Percentiles rank a stretch among this genome's conserved stretches.
Evolutionary conservation across 2,797 vertebrate species (phyloP).

Genomic region (Carapus acus): DNA sequence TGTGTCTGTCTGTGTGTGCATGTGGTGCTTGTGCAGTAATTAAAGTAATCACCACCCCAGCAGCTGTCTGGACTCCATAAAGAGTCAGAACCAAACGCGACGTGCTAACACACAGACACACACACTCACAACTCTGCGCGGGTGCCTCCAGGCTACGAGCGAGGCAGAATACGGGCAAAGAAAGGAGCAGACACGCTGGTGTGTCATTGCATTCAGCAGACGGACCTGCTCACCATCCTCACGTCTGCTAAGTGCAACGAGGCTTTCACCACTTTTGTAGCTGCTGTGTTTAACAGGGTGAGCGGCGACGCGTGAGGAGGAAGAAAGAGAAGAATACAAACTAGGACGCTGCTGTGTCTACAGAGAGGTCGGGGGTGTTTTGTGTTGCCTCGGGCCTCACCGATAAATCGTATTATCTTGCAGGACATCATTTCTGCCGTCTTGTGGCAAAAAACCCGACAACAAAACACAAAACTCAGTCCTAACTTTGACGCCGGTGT

Average conservation of each 20-base stretch:
- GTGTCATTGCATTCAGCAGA: slow-evolving; percentile 38
- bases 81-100: slow-evolving; percentile 5
- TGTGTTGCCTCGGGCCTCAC: background rate
- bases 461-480: background rate
- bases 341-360: slow-evolving; percentile 31
- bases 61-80: slow-evolving; percentile 35
- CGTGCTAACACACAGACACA: slow-evolving; percentile 6
- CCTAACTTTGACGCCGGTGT: background rate
- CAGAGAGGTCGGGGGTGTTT: slow-evolving; percentile 2
- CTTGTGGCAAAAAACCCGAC: no score
- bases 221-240: slow-evolving; percentile 52
- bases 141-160: slow-evolving; percentile 33
- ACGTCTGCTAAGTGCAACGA: slow-evolving; percentile 51
- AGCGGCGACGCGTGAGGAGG: slow-evolving; percentile 26
- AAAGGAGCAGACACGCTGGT: slow-evolving; percentile 38
- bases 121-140: background rate
- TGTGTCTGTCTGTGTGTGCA: no score
- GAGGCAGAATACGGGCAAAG: slow-evolving; percentile 48
- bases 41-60: slow-evolving; percentile 51
- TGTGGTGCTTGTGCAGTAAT: slow-evolving; percentile 43
- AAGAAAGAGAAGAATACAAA: slow-evolving; percentile 37
- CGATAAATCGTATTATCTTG: no score
- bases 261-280: slow-evolving; percentile 18
- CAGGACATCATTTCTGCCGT: no score
- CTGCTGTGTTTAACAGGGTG: slow-evolving; percentile 21